Evolutionary conservation across 2,113 vertebrate species (phyloP), one percentile per base, ranked within the genome.

Genomic region (Rhegmatorhina hoffmannsi): DNA sequence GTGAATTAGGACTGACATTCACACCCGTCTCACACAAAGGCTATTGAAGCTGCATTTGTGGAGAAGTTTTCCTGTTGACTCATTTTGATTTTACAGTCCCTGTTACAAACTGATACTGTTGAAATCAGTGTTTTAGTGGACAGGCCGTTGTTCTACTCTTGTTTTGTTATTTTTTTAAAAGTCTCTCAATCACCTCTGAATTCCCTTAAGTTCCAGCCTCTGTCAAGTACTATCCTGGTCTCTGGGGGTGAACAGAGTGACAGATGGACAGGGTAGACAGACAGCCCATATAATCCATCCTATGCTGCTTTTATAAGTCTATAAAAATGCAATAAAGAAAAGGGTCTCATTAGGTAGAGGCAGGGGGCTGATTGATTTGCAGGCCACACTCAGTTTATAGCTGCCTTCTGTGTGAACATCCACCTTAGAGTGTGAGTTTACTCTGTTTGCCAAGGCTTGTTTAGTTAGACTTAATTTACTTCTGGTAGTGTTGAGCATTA

Each of bases 271-370:
- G 58, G 64, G 87, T 18, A 97, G 94, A 97, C 96, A 96, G 89
- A 55, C 63, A 40, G 75, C 85, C 78, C 63, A 19, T 95, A 89
- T 95, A 95, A 97, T 96, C 78, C 90, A 86, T 92, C 70, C 81
- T 95, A 75, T 47, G 62, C 33, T 78, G 70, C 49, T 52, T 96
- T 97, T 96, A 95, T 91, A 90, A 85, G 88, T 90, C 95, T 75
- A 81, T 97, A 96, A 97, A 96, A 96, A 70, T 18, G 84, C 87
- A 97, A 89, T 97, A 92, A 96, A 96, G 90, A 67, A 94, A 96
- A 90, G 50, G 56, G 43, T 93, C 84, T 95, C 88, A 96, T 96
- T 95, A 97, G 90, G 75, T 68, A 88, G 89, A 93, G 81, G 90
- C 80, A 96, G 94, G 94, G 96, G 82, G 87, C 85, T 97, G 96